Conservation (phyloP, 2,113 vertebrate species). For the Dolichallabes microphthalmus region DNA sequence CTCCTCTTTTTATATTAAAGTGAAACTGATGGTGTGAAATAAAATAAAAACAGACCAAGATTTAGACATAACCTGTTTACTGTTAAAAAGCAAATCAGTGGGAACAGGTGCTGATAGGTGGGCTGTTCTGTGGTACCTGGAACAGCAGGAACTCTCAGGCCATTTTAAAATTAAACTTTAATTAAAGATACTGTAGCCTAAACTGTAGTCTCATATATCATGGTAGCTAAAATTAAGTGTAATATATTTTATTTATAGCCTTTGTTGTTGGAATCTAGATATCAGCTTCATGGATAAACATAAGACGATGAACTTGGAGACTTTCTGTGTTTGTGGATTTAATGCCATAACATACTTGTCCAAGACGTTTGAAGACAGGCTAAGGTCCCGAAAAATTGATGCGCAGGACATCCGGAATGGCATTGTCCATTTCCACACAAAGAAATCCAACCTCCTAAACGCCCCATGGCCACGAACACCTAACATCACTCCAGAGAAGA, state of each 20-base stretch:
- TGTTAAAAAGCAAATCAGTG: not conserved
- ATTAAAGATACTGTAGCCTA: too few species aligned
- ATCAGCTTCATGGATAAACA: not conserved
- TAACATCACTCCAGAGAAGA: constrained; percentile 30
- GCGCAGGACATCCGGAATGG: constrained; percentile 37
- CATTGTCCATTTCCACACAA: constrained; percentile 39
- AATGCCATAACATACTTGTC: constrained; percentile 48
- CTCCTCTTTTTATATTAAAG: not conserved
- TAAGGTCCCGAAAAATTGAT: constrained; percentile 40
- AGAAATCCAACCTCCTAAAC: not conserved
- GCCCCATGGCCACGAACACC: not conserved
- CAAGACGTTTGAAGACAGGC: constrained; percentile 28
- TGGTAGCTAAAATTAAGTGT: not conserved
- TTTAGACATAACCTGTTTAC: not conserved
- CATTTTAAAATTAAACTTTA: not conserved
- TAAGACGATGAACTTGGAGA: constrained; percentile 24
- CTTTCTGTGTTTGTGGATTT: constrained; percentile 52
- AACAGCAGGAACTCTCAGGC: not conserved
- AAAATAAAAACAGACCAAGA: not conserved
- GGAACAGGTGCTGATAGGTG: not conserved
- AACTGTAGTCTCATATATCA: not conserved
- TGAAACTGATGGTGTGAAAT: not conserved
- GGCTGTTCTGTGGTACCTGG: not conserved
- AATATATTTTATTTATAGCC: not conserved
- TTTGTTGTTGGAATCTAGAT: not conserved